Base-by-base conservation (phyloP, 2,888 invertebrate species). In the Tetropium fuscum region DNA sequence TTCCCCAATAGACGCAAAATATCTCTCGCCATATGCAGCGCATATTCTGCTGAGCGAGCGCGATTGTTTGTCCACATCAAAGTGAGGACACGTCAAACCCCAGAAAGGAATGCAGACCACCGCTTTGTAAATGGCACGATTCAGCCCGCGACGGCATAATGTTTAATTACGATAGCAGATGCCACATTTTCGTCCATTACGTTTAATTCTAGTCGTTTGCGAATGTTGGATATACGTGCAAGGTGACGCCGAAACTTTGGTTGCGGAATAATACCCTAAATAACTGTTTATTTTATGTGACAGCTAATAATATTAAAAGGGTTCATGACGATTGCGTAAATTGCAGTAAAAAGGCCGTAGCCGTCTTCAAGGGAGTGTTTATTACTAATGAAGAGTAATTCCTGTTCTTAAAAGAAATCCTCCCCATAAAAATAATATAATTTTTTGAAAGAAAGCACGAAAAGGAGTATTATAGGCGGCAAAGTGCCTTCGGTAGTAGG, bases 141-240 rank as follows among this genome's bases (percentile, higher is more conserved):
- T 15, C 34, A 15, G 44, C 44, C 27, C n/a, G 18, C 40, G 13
- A 18, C 27, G 25, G 38, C 16, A 20, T 10, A 27, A 32, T 5
- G 43, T 19, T 20, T 57, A 43, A 57, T 57, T 48, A 44, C 48
- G 36, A 25, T 36, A 34, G 30, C 59, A 59, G 54, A 59, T 59
- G 59, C 43, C 54, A 41, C 48, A 43, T 54, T 54, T 59, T 32
- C 30, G 44, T 59, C 53, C 59, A 60, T 57, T 57, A 60, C 5
- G 49, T 22, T 48, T 34, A 57, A 49, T 61, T 61, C 40, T 36
- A 22, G 44, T 34, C 44, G 53, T 58, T 44, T 19, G 20, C 20
- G 22, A 51, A 54, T 61, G 48, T 44, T 19, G 25, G 40, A 27
- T 40, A 19, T 38, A 51, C 34, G 30, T 34, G 40, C 57, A 58